Base-by-base conservation (phyloP, 2,797 vertebrate genomes). In the Zenarchopterus dispar region DNA sequence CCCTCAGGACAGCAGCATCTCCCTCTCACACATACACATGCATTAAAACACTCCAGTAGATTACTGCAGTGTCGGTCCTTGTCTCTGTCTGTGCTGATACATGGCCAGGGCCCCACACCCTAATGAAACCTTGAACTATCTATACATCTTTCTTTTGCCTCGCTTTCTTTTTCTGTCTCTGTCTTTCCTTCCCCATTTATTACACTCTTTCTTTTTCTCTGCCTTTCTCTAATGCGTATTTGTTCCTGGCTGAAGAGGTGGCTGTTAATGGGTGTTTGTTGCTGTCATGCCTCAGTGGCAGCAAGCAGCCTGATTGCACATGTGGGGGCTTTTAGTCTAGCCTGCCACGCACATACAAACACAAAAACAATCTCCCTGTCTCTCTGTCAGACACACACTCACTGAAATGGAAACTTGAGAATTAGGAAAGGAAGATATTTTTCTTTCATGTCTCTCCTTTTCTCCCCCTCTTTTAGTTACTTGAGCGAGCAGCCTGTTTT, bases 241-340 rank as follows among this genome's bases (percentile, higher is more conserved):
- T 61, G 17, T 36, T 60, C 28, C 52, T 45, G 56, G 41, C 76
- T 51, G 50, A 81, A 33, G 57, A 33, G 8, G 33, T 33, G 24
- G 45, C 61, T 63, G 45, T 56, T 75, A 75, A 77, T 52, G 50
- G 77, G 44, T 55, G 49, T 77, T 84, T 82, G 65, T 76, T 81
- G 33, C 49, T n/a, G 33, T 67, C 67, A 62, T 41, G 57, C 80
- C 49, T 70, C 77, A 77, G 51, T 64, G 19, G 52, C n/a, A 52
- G 33, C 44, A 21, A 48, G 28, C 48, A 62, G 63, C 5, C 60
- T 57, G 33, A 56, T 56, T 60, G 53, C 52, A 67, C 61, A 43
- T 8, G 1, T n/a, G 47, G 56, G 68, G 49, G 36, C 26, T 69
- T 82, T 50, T 49, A 43, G 31, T 46, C 67, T 44, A 39, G 15